Evolutionary conservation across 2,797 vertebrate species (phyloP), one percentile per base, ranked within the genome.

Genomic region (Erpetoichthys calabaricus): DNA sequence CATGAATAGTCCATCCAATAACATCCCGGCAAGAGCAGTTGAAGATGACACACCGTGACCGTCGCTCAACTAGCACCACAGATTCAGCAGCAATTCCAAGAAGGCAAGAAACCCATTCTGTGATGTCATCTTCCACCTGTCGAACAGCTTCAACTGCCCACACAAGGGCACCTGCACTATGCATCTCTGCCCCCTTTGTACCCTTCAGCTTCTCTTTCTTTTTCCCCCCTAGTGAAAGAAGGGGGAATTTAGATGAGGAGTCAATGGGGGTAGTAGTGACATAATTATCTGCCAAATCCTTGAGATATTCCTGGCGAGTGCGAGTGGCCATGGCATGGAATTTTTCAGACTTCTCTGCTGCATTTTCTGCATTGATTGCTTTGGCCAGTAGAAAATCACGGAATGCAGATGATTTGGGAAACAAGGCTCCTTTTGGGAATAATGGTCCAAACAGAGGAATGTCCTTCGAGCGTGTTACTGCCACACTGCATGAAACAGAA

Each of bases 321-420:
- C 92, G 86, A 0, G 89, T 92, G 50, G 91, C 92, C 92, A 96
- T 94, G 54, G 91, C 88, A 44, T 87, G 87, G 67, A 96, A 94
- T 78, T 94, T 91, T 67, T 91, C 89, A 0, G 91, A 87, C 53
- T 91, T 91, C 64, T 91, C 88, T 0, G 91, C 90, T 0, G 87
- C 91, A 6, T 96, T 92, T 72, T 96, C 92, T 0, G 89, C 91
- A 0, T 93, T 94, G 65, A 96, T 83, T 1, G 86, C 91, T 66
- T 96, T 94, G 56, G 91, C 91, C 47, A 94, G 78, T 56, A 96
- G 77, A 68, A 94, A 91, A 70, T 91, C 89, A 7, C 92, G 80
- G 67, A 96, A 88, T 51, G 85, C 88, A 0, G 76, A 63, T 0
- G 86, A 84, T 57, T 83, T 80, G 0, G 71, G 67, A 64, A 96